These are phyloP conservation scores for Nycticebus coucang DNA, from an alignment of 2,113 vertebrate species.

Conservation along the genomic window DNA sequence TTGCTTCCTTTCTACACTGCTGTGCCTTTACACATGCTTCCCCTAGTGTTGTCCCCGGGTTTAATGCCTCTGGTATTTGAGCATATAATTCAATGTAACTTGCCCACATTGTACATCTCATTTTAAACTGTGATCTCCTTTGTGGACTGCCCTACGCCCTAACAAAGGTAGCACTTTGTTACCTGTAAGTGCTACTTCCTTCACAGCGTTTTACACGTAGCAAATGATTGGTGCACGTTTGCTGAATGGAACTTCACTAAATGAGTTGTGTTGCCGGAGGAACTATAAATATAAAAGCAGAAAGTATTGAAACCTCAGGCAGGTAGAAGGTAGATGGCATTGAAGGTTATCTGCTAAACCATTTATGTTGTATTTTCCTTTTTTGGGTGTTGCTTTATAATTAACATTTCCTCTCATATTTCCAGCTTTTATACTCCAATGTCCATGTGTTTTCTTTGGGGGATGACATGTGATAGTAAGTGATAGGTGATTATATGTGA, in stretches of 20 bases:
- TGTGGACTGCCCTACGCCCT: not conserved
- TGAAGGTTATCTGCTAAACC: not conserved
- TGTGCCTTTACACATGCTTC: not conserved
- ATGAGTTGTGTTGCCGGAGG: not conserved
- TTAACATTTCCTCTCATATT: not conserved
- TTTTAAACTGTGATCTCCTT: not conserved
- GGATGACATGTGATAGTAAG: not conserved
- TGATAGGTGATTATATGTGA: not conserved
- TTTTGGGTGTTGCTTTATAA: not conserved
- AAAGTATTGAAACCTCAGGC: not conserved
- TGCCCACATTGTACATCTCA: not conserved
- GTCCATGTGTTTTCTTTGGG: not conserved
- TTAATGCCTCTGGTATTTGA: not conserved
- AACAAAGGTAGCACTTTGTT: too few species aligned
- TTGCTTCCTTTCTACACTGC: too few species aligned
- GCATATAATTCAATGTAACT: not conserved
- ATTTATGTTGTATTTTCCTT: not conserved
- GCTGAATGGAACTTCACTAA: not conserved
- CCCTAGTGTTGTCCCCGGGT: not conserved
- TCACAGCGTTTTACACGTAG: not conserved
- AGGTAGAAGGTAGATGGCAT: not conserved
- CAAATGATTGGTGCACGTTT: not conserved
- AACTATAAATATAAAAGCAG: not conserved
- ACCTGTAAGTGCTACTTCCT: not conserved
- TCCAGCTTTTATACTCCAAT: not conserved